phyloP scores from a whole-genome alignment of 2,888 invertebrate genomes.

The Heliconius charithonia region DNA sequence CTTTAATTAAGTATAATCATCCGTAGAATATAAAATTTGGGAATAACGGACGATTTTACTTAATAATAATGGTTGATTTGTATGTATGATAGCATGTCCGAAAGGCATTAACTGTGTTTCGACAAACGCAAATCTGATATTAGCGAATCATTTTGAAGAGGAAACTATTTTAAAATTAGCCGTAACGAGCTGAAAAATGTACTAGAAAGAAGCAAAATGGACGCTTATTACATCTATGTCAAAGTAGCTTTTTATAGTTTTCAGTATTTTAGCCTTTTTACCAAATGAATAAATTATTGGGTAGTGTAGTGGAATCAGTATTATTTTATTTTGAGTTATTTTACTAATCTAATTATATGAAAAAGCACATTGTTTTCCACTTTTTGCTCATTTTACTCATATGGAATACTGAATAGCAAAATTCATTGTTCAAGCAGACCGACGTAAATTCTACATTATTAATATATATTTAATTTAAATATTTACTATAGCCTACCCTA shows the following conservation, averaged over 20 bases:
- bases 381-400: no score
- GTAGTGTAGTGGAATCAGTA: not conserved
- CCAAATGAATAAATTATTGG: no score
- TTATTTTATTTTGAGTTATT: not conserved
- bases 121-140: slow-evolving; percentile 73
- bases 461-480: not conserved
- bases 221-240: not conserved
- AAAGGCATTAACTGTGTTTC: slow-evolving; percentile 59
- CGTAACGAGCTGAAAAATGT: slow-evolving; percentile 33
- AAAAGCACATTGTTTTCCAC: no score
- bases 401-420: no score
- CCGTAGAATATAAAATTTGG: slow-evolving; percentile 60
- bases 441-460: not conserved
- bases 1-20: slow-evolving; percentile 73
- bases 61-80: slow-evolving; percentile 60
- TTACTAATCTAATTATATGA: not conserved
- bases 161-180: slow-evolving; percentile 55
- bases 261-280: not conserved
- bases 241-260: slow-evolving; percentile 12
- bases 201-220: slow-evolving; percentile 23
- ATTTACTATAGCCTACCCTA: not conserved
- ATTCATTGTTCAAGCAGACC: not conserved
- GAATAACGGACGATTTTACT: slow-evolving; percentile 57
- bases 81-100: slow-evolving; percentile 66
- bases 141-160: slow-evolving; percentile 66